These are phyloP conservation scores for Salticus scenicus DNA, from an alignment of 2,888 invertebrate species.

Conservation along the genomic window DNA sequence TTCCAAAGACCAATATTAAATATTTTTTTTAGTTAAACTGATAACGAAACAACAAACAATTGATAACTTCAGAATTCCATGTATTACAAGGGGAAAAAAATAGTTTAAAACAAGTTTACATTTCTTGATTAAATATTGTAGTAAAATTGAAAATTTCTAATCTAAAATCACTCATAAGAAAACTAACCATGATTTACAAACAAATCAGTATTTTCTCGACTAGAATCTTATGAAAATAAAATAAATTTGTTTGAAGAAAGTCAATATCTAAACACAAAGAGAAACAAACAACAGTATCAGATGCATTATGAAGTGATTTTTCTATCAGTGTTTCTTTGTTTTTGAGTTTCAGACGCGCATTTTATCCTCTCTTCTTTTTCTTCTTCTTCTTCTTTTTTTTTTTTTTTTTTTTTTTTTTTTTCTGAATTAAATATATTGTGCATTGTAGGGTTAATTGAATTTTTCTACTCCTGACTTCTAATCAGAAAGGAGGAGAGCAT, in stretches of 20 bases:
- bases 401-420: slow-evolving; percentile 30
- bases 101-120: too few relatives aligned
- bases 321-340: slow-evolving; percentile 50
- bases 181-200: slow-evolving; percentile 42
- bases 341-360: slow-evolving; percentile 39
- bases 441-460: slow-evolving; percentile 68
- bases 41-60: too few relatives aligned
- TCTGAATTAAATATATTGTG: slow-evolving; percentile 58
- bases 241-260: slow-evolving; percentile 62
- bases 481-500: too few relatives aligned
- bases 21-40: too few relatives aligned
- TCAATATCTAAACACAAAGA: slow-evolving; percentile 47
- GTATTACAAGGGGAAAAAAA: too few relatives aligned
- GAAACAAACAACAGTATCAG: slow-evolving; percentile 40
- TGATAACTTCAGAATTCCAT: too few relatives aligned
- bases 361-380: slow-evolving; percentile 20
- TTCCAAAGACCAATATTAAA: too few relatives aligned
- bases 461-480: slow-evolving; percentile 64
- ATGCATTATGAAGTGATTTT: slow-evolving; percentile 66
- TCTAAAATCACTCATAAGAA: slow-evolving; percentile 34
- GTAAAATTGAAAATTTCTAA: too few relatives aligned
- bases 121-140: too few relatives aligned
- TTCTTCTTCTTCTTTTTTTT: slow-evolving; percentile 1
- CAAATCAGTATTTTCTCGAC: slow-evolving; percentile 40
- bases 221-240: slow-evolving; percentile 7